Percentiles rank a stretch among this genome's conserved stretches.
Conservation (phyloP, 2,113 vertebrate genomes). For the sheep (Ovis aries) region ARS-UI_Ramb_v3.0 NC_056068.1:22060501-22061000, state of each 20-base stretch:
- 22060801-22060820: background rate
- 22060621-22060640: background rate
- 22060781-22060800: background rate
- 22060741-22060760: background rate
- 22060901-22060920: constrained; percentile 7
- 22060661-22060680: background rate
- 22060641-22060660: background rate
- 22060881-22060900: background rate
- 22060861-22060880: background rate
- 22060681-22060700: background rate
- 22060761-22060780: constrained; percentile 24
- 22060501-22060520: background rate
- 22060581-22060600: background rate
- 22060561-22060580: background rate
- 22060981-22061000: background rate
- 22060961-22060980: background rate
- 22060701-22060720: background rate
- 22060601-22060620: background rate
- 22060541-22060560: background rate
- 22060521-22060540: background rate
- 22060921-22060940: background rate
- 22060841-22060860: background rate
- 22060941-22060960: background rate
- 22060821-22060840: background rate
- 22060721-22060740: background rate